Percentiles rank a stretch among this genome's conserved stretches.
Evolutionary conservation across 2,113 vertebrate species (phyloP).

Genomic region (Neolamprologus longior): DNA sequence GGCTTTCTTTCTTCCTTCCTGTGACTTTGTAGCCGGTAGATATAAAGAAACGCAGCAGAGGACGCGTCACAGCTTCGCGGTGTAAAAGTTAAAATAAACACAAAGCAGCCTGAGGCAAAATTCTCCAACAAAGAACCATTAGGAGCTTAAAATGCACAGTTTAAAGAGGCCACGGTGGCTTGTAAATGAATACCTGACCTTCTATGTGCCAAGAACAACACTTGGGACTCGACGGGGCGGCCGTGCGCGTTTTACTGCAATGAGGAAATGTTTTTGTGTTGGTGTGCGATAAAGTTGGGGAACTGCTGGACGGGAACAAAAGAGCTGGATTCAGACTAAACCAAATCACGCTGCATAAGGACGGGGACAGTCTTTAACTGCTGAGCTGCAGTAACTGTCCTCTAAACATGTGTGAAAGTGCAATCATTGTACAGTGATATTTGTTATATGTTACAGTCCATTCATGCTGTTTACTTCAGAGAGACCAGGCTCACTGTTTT

Average conservation of each 20-base stretch:
- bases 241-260: background rate
- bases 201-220: slow-evolving; percentile 47
- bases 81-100: background rate
- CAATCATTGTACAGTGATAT: slow-evolving; percentile 22
- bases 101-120: slow-evolving; percentile 10
- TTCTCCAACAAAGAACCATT: background rate
- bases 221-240: background rate
- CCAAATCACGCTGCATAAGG: background rate
- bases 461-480: background rate
- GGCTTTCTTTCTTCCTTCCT: background rate
- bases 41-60: background rate
- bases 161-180: background rate
- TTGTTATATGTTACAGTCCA: background rate
- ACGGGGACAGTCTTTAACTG: background rate
- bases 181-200: slow-evolving; percentile 53
- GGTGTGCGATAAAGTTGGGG: background rate
- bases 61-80: background rate
- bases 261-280: background rate
- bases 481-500: background rate
- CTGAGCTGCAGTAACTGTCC: background rate
- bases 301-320: background rate
- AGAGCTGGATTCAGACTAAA: background rate
- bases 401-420: slow-evolving; percentile 27
- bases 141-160: background rate
- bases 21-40: background rate